Percentiles rank a stretch among this genome's conserved stretches.
phyloP scores from a whole-genome alignment of 1,140 invertebrate genomes.

The Pachyrhynchus sulphureomaculatus region DNA sequence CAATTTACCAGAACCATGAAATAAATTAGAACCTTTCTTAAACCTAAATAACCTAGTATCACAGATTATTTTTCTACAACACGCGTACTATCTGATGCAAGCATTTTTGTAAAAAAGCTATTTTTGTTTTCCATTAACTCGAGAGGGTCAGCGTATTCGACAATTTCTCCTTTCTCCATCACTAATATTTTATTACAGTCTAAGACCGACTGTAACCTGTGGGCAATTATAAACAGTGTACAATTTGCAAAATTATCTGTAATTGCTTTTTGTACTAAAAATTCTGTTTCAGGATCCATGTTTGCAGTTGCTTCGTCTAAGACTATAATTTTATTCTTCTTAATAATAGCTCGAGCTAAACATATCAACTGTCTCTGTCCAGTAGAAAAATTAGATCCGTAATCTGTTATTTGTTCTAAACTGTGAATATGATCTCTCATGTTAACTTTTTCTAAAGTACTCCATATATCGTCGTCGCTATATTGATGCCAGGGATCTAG shows the following conservation, averaged over 20 bases:
- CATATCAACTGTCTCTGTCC: constrained; percentile 83
- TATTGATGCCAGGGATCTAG: constrained; percentile 82
- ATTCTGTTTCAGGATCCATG: constrained; percentile 69
- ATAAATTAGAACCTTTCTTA: too few species aligned
- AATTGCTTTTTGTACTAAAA: constrained; percentile 88
- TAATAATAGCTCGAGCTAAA: constrained; percentile 80
- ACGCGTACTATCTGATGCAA: too few species aligned
- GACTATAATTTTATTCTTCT: constrained; percentile 86
- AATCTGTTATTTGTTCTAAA: constrained; percentile 80
- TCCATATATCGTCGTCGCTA: constrained; percentile 79
- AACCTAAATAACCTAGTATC: too few species aligned
- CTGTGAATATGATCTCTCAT: constrained; percentile 60
- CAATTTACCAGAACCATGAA: too few species aligned
- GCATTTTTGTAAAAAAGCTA: too few species aligned
- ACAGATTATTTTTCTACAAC: too few species aligned
- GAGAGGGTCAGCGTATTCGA: too few species aligned
- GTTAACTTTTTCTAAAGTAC: constrained; percentile 72
- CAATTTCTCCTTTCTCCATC: too few species aligned
- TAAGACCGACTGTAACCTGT: constrained; percentile 56
- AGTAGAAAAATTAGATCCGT: constrained; percentile 85
- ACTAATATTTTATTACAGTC: too few species aligned
- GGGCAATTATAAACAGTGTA: constrained; percentile 91
- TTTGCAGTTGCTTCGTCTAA: constrained; percentile 83
- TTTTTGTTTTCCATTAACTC: too few species aligned
- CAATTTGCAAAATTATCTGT: constrained; percentile 82